These are phyloP conservation scores for Cartodere bifasciata DNA, from an alignment of 2,888 invertebrate genomes.

Conservation along the genomic window DNA sequence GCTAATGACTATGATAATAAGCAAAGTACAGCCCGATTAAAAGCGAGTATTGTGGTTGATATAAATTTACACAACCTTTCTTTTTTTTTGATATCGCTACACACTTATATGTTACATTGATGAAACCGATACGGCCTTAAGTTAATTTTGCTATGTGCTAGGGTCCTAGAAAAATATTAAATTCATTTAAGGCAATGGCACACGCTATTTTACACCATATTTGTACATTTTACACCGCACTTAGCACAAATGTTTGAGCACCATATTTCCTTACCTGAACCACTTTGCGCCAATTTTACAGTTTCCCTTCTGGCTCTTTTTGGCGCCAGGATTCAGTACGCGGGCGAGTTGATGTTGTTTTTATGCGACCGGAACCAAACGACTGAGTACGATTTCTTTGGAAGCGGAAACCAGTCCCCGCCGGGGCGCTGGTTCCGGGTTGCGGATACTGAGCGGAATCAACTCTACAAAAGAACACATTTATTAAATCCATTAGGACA, in stretches of 20 bases:
- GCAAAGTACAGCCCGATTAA: conserved; percentile 14
- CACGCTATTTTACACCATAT: background rate
- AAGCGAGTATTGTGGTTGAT: conserved; percentile 18
- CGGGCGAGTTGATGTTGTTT: conserved; percentile 18
- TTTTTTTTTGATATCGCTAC: background rate
- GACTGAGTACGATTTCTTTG: conserved; percentile 31
- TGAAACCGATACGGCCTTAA: conserved; percentile 3
- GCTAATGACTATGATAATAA: too few relatives aligned
- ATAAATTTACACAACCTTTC: conserved; percentile 15
- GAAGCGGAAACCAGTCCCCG: conserved; percentile 25
- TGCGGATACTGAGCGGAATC: conserved; percentile 21
- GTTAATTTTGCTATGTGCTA: too few relatives aligned
- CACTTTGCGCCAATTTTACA: background rate
- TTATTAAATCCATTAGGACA: background rate
- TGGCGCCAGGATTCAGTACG: conserved; percentile 31
- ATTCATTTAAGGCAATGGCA: too few relatives aligned
- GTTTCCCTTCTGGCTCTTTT: conserved; percentile 21
- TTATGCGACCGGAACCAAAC: conserved; percentile 30
- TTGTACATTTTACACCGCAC: background rate
- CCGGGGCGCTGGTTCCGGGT: conserved; percentile 33
- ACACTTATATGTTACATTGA: background rate
- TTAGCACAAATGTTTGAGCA: background rate
- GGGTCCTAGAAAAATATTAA: background rate
- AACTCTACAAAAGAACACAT: conserved; percentile 7
- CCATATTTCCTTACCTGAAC: background rate